These are phyloP conservation scores for Macrosteles quadrilineatus DNA, from an alignment of 1,140 invertebrate genomes.

Conservation along the genomic window DNA sequence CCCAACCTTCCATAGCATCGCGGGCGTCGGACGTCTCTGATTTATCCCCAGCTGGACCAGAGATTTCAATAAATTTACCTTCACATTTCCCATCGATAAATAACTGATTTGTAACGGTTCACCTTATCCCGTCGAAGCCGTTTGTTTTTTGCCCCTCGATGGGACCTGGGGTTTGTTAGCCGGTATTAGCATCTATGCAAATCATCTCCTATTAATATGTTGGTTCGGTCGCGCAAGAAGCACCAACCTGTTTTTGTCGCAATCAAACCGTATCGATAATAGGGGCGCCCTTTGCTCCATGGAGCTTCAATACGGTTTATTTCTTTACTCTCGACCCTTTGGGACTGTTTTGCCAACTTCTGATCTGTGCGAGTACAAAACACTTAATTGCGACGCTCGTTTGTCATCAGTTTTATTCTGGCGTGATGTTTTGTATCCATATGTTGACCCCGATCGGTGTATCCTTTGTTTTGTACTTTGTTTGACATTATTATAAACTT, in stretches of 20 bases:
- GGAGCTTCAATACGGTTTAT: neutral
- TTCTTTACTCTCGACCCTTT: neutral
- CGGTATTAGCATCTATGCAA: constrained; percentile 22
- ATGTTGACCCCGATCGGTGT: no score
- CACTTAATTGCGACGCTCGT: neutral
- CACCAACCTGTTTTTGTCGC: neutral
- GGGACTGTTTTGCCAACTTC: constrained; percentile 14
- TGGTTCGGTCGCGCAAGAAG: neutral
- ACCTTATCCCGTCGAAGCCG: neutral
- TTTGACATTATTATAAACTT: no score
- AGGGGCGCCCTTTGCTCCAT: neutral
- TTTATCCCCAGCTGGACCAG: neutral
- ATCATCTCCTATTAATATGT: constrained; percentile 11
- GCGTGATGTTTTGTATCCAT: no score
- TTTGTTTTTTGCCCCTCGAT: constrained; percentile 19
- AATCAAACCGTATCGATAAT: constrained; percentile 14
- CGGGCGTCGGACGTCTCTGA: neutral
- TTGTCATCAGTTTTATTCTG: no score
- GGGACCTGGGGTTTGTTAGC: neutral
- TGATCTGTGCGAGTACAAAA: neutral
- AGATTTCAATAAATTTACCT: constrained; percentile 1
- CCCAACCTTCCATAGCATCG: no score
- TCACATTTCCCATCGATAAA: constrained; percentile 22
- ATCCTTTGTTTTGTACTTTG: no score
- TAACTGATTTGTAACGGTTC: constrained; percentile 20